phyloP scores from a whole-genome alignment of 2,888 invertebrate genomes.

The Ophraella communa region DNA sequence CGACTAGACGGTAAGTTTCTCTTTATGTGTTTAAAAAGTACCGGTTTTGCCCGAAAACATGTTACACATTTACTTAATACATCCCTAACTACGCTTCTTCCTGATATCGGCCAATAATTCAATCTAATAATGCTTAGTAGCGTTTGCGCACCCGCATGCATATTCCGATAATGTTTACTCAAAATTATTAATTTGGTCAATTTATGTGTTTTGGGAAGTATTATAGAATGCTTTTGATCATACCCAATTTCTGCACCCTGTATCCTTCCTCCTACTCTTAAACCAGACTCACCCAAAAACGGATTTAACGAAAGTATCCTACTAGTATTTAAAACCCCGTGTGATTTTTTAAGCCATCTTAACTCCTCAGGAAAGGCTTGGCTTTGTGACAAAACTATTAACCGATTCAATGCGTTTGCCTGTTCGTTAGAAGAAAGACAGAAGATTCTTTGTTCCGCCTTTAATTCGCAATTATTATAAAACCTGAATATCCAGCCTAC shows the following conservation, averaged over 20 bases:
- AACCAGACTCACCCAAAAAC: no score
- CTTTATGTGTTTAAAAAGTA: conserved; percentile 1
- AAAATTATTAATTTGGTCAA: no score
- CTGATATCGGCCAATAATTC: conserved; percentile 21
- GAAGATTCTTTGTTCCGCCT: background rate
- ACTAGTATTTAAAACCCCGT: no score
- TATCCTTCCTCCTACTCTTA: no score
- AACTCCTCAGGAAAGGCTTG: no score
- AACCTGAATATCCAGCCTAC: conserved; percentile 8
- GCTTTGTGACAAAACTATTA: conserved; percentile 10
- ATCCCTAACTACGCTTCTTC: conserved; percentile 9
- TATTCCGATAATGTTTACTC: conserved; percentile 8
- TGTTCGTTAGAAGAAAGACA: no score
- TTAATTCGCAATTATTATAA: conserved; percentile 6
- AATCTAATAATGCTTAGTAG: conserved; percentile 9
- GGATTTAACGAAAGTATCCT: no score
- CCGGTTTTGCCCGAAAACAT: conserved; percentile 16
- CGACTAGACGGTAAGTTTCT: no score
- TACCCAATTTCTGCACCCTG: no score
- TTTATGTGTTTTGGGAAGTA: no score
- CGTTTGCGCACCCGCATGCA: conserved; percentile 18
- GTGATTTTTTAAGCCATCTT: no score
- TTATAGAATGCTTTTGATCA: no score
- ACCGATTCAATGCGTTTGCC: background rate
- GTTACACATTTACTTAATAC: conserved; percentile 15